Conservation (phyloP, 1,140 invertebrate species). For the Drosophila sp. region DNA sequence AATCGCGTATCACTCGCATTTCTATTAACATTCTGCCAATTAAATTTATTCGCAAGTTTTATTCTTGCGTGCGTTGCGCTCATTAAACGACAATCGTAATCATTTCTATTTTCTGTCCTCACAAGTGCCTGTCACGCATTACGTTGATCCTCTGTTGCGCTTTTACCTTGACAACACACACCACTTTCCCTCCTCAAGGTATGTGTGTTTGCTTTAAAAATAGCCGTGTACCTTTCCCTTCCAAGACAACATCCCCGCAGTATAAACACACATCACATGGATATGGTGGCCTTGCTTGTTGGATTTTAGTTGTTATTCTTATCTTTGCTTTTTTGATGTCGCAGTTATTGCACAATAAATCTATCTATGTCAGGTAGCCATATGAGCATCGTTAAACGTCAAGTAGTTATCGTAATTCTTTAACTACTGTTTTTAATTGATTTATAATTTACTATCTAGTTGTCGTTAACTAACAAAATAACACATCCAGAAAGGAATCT, state of each 20-base stretch:
- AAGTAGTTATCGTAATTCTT: constrained; percentile 69
- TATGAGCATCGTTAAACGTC: constrained; percentile 33
- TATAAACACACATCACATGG: constrained; percentile 8
- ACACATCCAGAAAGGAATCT: too few relatives aligned
- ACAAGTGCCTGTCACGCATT: constrained; percentile 77
- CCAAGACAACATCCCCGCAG: neutral
- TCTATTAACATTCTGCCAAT: constrained; percentile 62
- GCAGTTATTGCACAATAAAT: constrained; percentile 60
- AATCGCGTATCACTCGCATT: constrained; percentile 68
- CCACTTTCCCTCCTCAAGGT: neutral
- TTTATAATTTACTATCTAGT: constrained; percentile 36
- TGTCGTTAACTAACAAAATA: too few relatives aligned
- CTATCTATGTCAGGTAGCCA: constrained; percentile 14
- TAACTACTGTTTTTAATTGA: constrained; percentile 59
- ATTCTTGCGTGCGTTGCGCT: constrained; percentile 63
- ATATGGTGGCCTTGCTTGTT: too few relatives aligned
- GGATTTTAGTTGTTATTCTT: constrained; percentile 22
- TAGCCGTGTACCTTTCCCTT: constrained; percentile 2
- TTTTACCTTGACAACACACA: constrained; percentile 34
- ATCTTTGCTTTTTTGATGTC: constrained; percentile 40
- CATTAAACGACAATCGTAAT: constrained; percentile 50
- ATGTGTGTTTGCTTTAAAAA: constrained; percentile 16
- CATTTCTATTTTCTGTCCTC: constrained; percentile 28
- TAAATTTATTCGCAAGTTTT: constrained; percentile 64
- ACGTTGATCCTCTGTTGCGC: constrained; percentile 34